Evolutionary conservation across 2,797 vertebrate species (phyloP).

Genomic region (Pipistrellus nathusii): DNA sequence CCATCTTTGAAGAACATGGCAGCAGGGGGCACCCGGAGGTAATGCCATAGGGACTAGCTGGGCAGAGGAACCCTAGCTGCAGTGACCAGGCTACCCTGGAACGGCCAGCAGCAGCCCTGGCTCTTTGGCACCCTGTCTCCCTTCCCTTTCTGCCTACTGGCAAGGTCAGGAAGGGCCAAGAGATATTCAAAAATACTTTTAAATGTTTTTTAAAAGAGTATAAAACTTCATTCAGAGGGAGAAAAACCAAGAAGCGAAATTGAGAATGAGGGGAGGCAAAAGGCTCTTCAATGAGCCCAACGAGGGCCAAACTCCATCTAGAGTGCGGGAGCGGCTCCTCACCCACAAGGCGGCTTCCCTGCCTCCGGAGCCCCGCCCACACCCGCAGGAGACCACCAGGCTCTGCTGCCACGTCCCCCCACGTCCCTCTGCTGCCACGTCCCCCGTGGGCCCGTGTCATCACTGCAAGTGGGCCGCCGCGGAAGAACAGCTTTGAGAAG

Average conservation of each 20-base stretch:
- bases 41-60: accelerated
- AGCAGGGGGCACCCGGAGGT: accelerated
- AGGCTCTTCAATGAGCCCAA: not conserved
- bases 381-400: not conserved
- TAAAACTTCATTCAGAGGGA: not conserved
- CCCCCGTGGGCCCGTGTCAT: not conserved
- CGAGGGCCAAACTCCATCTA: accelerated
- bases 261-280: not conserved
- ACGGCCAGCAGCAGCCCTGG: accelerated
- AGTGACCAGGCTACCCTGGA: too few relatives aligned
- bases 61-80: not conserved
- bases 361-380: not conserved
- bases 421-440: too few relatives aligned
- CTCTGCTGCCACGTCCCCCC: not conserved
- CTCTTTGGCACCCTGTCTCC: not conserved
- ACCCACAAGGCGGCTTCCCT: too few relatives aligned
- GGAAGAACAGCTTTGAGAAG: not conserved
- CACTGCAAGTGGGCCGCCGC: too few relatives aligned
- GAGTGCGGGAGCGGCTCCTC: too few relatives aligned
- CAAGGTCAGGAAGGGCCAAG: not conserved
- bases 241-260: not conserved
- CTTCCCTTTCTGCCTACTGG: not conserved
- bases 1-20: not conserved
- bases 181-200: not conserved
- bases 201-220: not conserved